A percentile compares a stretch with the other conserved stretches of the same genome.
Evolutionary conservation across 1,140 invertebrate genomes (phyloP).

Genomic region (Caerostris darwini): DNA sequence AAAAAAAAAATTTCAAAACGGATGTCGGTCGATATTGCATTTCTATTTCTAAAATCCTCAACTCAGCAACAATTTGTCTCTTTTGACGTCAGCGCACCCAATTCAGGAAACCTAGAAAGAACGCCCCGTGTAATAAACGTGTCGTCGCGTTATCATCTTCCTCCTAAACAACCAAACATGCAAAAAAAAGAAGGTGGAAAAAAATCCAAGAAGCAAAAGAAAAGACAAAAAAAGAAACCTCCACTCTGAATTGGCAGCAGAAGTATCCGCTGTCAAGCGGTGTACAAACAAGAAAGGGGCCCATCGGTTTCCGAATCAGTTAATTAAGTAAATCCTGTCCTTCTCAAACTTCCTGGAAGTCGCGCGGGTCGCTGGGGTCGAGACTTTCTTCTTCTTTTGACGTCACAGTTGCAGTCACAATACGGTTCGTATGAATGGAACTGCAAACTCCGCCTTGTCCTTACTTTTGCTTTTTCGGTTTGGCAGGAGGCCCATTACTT

Average conservation of each 20-base stretch:
- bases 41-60: background rate
- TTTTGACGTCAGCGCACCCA: slow-evolving; percentile 3
- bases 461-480: background rate
- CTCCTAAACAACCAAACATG: background rate
- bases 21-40: background rate
- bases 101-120: background rate
- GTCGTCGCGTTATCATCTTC: slow-evolving; percentile 45
- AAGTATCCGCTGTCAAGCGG: slow-evolving; percentile 45
- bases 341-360: slow-evolving; percentile 60
- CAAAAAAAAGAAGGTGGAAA: background rate
- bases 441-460: slow-evolving; percentile 16
- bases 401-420: slow-evolving; percentile 24
- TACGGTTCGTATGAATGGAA: slow-evolving; percentile 72
- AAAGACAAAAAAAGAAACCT: background rate
- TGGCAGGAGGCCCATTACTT: slow-evolving; percentile 7
- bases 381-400: slow-evolving; percentile 33
- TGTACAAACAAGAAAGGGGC: slow-evolving; percentile 56
- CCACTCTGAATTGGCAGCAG: background rate
- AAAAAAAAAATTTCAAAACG: too few species aligned
- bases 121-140: background rate
- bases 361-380: slow-evolving; percentile 66
- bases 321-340: slow-evolving; percentile 68
- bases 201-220: slow-evolving; percentile 2
- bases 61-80: slow-evolving; percentile 11
- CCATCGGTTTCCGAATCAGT: slow-evolving; percentile 70